Conservation (phyloP, 2,888 invertebrate species). For the Pemphredon lugubris region DNA sequence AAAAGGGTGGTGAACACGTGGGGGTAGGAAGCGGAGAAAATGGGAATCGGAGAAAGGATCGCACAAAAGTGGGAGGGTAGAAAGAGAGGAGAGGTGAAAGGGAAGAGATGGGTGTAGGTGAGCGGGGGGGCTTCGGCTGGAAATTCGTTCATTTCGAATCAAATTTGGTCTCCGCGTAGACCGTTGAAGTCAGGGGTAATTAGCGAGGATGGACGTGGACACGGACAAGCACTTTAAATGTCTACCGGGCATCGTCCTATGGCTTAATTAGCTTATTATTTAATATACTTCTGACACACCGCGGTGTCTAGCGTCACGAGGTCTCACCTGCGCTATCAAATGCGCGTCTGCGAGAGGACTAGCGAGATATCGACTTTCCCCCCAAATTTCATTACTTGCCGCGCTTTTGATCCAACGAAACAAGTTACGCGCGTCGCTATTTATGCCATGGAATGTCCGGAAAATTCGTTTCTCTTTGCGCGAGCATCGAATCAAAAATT, state of each 20-base stretch:
- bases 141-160: conserved; percentile 48
- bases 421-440: no score
- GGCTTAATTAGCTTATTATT: conserved; percentile 72
- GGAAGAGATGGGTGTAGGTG: background rate
- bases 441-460: no score
- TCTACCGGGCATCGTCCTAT: conserved; percentile 67
- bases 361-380: background rate
- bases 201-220: conserved; percentile 76
- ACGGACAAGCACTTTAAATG: conserved; percentile 77
- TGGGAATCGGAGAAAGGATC: background rate
- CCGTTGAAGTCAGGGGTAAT: conserved; percentile 69
- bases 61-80: conserved; percentile 4
- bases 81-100: conserved; percentile 9
- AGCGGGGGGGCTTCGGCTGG: conserved; percentile 16
- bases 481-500: background rate
- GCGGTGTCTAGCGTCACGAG: conserved; percentile 22
- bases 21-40: background rate
- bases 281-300: conserved; percentile 65
- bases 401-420: background rate
- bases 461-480: no score
- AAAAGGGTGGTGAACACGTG: background rate
- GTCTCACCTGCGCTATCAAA: background rate
- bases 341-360: background rate
- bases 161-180: conserved; percentile 52
- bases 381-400: background rate